Evolutionary conservation across 2,113 vertebrate species (phyloP).

Genomic region (Miniopterus natalensis): DNA sequence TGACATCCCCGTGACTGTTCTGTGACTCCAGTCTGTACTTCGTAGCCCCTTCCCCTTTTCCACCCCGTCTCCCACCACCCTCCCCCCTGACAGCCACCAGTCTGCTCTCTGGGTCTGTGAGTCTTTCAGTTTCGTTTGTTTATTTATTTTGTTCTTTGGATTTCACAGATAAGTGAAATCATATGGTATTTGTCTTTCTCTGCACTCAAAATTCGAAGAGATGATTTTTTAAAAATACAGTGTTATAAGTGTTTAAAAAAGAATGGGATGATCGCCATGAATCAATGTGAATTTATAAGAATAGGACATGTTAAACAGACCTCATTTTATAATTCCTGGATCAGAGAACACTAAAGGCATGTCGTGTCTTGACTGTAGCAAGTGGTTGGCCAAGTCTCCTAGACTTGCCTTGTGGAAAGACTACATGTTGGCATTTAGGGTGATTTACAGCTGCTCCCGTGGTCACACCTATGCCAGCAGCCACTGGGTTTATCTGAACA

Average conservation of each 20-base stretch:
- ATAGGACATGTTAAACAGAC: neutral
- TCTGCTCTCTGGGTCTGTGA: neutral
- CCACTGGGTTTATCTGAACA: neutral
- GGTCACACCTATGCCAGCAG: neutral
- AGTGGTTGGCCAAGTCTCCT: constrained; percentile 17
- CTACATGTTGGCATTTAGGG: neutral
- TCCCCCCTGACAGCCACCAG: neutral
- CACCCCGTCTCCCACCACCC: neutral
- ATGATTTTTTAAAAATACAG: neutral
- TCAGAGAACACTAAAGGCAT: constrained; percentile 44
- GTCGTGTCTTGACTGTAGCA: constrained; percentile 53
- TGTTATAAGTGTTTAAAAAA: constrained; percentile 6
- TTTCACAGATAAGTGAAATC: neutral
- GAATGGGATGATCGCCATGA: neutral
- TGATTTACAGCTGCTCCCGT: neutral
- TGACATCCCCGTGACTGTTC: neutral
- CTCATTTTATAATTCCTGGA: constrained; percentile 51
- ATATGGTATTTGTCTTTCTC: neutral
- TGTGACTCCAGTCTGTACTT: neutral
- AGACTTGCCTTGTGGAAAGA: neutral
- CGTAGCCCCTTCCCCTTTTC: neutral
- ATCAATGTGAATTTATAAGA: neutral
- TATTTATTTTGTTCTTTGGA: neutral
- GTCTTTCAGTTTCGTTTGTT: neutral
- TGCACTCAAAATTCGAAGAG: constrained; percentile 32